Base-by-base conservation (phyloP, 2,888 invertebrate species). In the Rhingia rostrata region DNA sequence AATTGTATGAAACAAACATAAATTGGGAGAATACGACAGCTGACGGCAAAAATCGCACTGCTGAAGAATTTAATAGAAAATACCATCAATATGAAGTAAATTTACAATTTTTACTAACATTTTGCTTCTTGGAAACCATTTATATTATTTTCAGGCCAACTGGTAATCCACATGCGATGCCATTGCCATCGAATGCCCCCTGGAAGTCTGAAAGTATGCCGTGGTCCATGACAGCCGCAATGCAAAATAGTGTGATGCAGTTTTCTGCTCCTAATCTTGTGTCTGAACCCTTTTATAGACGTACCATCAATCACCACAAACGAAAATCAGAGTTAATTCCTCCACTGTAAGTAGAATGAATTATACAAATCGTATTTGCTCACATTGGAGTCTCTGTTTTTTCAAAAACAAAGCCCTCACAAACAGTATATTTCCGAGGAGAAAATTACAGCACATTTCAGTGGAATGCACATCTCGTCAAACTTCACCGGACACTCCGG, bases 351-450 rank as follows among this genome's bases (percentile, higher is more conserved):
- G 93, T 92, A 87, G 54, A 22, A 9, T 49, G 12, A 49, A n/a
- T 66, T 7, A 37, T 7, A 47, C 56, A 39, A 32, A 53, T 61
- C 54, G 1, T 0, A 5, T 39, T 14, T 10, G 12, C 10, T 6
- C 22, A 37, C 6, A n/a, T 22, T 37, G 4, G 4, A 56, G 22
- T 7, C 14, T 22, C 7, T 4, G 51, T 90, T 30, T 88, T 10
- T 4, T 47, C 7, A n/a, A 7, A 12, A 10, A 10, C 12, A 12
- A 4, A 94, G 94, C 14, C 94, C 94, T 54, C 89, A 93, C 6
- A 97, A 97, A 89, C 95, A 96, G 89, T 93, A 95, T 47, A 96
- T 96, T 86, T 96, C 96, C 0, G 96, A 96, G 90, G 96, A 96
- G 88, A 95, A 95, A 90, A 96, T 97, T 94, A 95, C 96, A 0